Percentiles rank a stretch among this genome's conserved stretches.
phyloP scores from a whole-genome alignment of 2,888 invertebrate genomes.

The Isotomurus palustris region DNA sequence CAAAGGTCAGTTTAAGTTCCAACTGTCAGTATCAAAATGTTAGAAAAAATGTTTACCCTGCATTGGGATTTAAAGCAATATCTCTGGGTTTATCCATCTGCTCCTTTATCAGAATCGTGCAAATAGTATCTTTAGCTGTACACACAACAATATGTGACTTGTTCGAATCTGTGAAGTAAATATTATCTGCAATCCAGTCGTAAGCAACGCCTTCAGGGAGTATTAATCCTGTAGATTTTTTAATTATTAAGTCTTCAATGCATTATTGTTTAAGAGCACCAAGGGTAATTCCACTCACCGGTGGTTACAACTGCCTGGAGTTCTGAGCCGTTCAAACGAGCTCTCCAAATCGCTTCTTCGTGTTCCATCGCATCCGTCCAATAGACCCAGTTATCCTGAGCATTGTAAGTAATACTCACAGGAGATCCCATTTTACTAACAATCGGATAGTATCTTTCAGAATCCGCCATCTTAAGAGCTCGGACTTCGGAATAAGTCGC shows the following conservation, averaged over 20 bases:
- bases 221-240: slow-evolving; percentile 56
- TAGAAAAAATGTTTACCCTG: slow-evolving; percentile 56
- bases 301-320: slow-evolving; percentile 27
- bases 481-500: not conserved
- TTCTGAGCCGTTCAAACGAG: slow-evolving; percentile 57
- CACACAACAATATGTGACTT: slow-evolving; percentile 71
- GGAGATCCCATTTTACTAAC: slow-evolving; percentile 55
- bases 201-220: slow-evolving; percentile 70
- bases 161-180: slow-evolving; percentile 74
- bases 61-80: slow-evolving; percentile 63
- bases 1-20: not conserved
- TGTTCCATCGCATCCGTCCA: slow-evolving; percentile 71
- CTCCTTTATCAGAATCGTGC: slow-evolving; percentile 61
- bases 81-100: slow-evolving; percentile 64
- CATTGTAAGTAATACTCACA: slow-evolving; percentile 66
- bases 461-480: not conserved
- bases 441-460: slow-evolving; percentile 1
- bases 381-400: slow-evolving; percentile 60
- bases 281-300: slow-evolving; percentile 33
- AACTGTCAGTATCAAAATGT: too few relatives aligned
- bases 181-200: slow-evolving; percentile 72
- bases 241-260: too few relatives aligned
- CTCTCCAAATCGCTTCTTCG: slow-evolving; percentile 66
- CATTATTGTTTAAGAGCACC: not conserved
- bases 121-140: slow-evolving; percentile 61